Conservation (phyloP, 1,140 invertebrate species). For the Penaeus japonicus region DNA sequence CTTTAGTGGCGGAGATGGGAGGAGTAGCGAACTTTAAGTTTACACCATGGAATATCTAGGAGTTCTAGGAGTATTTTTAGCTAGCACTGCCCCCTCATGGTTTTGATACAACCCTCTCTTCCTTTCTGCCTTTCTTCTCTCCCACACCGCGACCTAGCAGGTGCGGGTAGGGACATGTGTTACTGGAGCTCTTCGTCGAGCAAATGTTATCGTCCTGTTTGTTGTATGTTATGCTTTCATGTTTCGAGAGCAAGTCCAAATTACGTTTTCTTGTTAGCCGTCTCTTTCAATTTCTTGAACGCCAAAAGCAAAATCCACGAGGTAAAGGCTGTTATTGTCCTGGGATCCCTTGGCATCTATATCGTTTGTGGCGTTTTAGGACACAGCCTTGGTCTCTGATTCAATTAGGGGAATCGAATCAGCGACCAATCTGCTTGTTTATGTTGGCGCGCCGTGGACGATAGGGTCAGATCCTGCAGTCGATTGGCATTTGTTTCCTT, state of each 20-base stretch:
- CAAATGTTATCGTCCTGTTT: neutral
- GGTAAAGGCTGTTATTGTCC: neutral
- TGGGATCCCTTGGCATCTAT: slow-evolving; percentile 3
- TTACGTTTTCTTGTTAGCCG: too few species aligned
- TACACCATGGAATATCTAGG: neutral
- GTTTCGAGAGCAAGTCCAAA: too few species aligned
- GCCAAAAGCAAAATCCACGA: neutral
- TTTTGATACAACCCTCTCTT: neutral
- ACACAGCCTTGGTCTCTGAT: slow-evolving; percentile 48
- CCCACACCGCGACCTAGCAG: too few species aligned
- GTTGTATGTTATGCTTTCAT: neutral
- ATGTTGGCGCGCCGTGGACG: slow-evolving; percentile 41
- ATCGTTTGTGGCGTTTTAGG: slow-evolving; percentile 35
- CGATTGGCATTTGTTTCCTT: slow-evolving; percentile 49
- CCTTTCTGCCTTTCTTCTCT: too few species aligned
- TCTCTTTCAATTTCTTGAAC: too few species aligned
- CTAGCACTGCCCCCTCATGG: neutral
- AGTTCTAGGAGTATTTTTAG: neutral
- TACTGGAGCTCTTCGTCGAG: too few species aligned
- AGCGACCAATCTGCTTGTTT: slow-evolving; percentile 52
- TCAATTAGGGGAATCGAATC: slow-evolving; percentile 54
- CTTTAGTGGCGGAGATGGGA: neutral
- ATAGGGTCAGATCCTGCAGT: slow-evolving; percentile 31
- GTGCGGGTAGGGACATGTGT: too few species aligned
- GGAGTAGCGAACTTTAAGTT: neutral